Evolutionary conservation across 1,140 invertebrate species (phyloP).

Genomic region (Teleopsis dalmanni): DNA sequence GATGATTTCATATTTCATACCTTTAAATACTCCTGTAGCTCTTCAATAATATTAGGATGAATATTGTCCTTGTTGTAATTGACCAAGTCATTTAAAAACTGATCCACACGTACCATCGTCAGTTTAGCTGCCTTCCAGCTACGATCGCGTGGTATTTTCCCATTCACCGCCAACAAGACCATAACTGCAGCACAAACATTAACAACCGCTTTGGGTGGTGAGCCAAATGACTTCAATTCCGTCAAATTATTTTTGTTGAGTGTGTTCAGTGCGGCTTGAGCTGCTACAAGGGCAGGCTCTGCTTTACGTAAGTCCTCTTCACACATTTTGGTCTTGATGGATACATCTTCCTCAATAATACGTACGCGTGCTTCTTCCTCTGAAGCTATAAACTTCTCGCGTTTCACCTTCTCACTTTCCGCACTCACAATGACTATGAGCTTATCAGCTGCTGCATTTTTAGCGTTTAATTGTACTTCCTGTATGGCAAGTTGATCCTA

Average conservation of each 20-base stretch:
- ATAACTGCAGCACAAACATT: constrained; percentile 84
- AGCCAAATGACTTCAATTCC: constrained; percentile 89
- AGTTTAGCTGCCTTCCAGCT: constrained; percentile 90
- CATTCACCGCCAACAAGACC: constrained; percentile 76
- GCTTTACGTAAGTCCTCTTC: constrained; percentile 85
- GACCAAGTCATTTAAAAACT: constrained; percentile 76
- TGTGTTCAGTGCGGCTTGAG: constrained; percentile 85
- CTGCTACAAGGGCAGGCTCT: constrained; percentile 84
- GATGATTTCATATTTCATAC: constrained; percentile 5
- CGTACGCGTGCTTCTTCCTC: constrained; percentile 87
- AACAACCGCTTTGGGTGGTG: constrained; percentile 74
- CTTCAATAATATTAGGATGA: constrained; percentile 77
- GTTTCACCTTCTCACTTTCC: constrained; percentile 84
- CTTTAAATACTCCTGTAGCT: constrained; percentile 48
- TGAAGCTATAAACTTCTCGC: constrained; percentile 67
- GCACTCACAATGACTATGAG: constrained; percentile 79
- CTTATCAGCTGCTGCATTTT: constrained; percentile 85
- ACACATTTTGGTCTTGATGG: constrained; percentile 76
- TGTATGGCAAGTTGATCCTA: constrained; percentile 77
- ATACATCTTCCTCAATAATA: constrained; percentile 71
- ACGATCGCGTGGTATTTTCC: constrained; percentile 83
- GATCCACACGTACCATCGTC: constrained; percentile 61
- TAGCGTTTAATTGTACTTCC: constrained; percentile 73
- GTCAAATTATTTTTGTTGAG: constrained; percentile 91
- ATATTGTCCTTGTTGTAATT: constrained; percentile 95